phyloP scores from a whole-genome alignment of 2,888 invertebrate genomes.

The Pachliopta kotzebuea region DNA sequence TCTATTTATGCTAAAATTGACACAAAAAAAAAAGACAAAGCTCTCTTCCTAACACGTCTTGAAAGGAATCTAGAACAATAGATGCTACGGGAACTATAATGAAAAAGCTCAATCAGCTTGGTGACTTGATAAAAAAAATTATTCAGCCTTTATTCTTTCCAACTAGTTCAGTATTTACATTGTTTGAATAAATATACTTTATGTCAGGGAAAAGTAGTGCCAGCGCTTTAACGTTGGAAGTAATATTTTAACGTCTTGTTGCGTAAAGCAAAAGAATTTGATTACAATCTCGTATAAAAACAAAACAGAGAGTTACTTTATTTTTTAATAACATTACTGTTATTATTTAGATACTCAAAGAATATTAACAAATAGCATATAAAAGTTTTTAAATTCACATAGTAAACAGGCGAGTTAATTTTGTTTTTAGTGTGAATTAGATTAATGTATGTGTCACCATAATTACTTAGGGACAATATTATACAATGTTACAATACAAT shows the following conservation, averaged over 20 bases:
- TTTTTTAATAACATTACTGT: too few relatives aligned
- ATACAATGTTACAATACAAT: too few relatives aligned
- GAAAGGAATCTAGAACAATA: slow-evolving; percentile 21
- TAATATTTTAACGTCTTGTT: too few relatives aligned
- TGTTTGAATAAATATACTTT: background rate
- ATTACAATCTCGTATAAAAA: background rate
- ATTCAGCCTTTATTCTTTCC: slow-evolving; percentile 1
- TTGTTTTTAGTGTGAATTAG: too few relatives aligned
- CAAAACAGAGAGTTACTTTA: too few relatives aligned
- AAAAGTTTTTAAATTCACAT: too few relatives aligned
- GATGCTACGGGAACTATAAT: slow-evolving; percentile 14
- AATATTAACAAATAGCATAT: too few relatives aligned
- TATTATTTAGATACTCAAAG: too few relatives aligned
- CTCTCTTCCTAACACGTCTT: slow-evolving; percentile 9
- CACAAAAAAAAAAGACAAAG: slow-evolving; percentile 16
- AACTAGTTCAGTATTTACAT: background rate
- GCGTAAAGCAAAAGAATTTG: background rate
- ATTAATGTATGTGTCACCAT: too few relatives aligned
- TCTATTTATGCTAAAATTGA: slow-evolving; percentile 1
- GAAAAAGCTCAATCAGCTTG: slow-evolving; percentile 23
- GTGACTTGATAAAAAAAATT: slow-evolving; percentile 9
- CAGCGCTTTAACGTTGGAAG: background rate
- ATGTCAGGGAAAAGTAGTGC: background rate
- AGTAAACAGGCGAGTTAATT: too few relatives aligned
- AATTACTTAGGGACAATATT: too few relatives aligned